These are phyloP conservation scores for Apolygus lucorum DNA, from an alignment of 1,140 invertebrate genomes.

Conservation along the genomic window DNA sequence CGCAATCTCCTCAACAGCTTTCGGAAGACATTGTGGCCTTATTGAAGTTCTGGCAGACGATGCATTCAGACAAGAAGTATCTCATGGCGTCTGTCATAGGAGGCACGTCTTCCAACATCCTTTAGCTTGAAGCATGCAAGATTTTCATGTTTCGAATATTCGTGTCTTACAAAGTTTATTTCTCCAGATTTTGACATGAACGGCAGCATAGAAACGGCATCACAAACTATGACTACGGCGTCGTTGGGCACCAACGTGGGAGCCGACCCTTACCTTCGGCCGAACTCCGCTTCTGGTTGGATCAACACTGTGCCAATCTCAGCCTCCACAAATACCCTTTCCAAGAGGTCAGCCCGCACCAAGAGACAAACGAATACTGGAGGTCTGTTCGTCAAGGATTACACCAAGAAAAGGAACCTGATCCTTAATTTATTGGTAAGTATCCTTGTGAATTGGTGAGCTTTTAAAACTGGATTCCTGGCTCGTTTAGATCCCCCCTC, in stretches of 20 bases:
- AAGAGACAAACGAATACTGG: conserved; percentile 53
- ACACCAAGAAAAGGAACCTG: conserved; percentile 87
- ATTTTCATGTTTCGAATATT: neutral
- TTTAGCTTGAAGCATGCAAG: neutral
- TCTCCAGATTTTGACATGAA: conserved; percentile 41
- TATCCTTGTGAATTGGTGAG: no score
- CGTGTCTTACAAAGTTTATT: conserved; percentile 23
- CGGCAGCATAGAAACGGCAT: conserved; percentile 6
- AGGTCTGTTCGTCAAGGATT: conserved; percentile 84
- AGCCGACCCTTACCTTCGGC: conserved; percentile 26
- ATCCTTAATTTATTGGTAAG: conserved; percentile 76
- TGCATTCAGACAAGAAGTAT: conserved; percentile 97
- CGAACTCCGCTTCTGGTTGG: conserved; percentile 54
- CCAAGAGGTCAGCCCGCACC: conserved; percentile 57
- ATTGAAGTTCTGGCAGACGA: conserved; percentile 91
- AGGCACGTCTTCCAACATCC: conserved; percentile 39
- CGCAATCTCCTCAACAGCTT: conserved; percentile 63
- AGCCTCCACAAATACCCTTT: conserved; percentile 60
- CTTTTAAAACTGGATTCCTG: no score
- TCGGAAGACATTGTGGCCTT: conserved; percentile 82
- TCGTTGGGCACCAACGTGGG: neutral
- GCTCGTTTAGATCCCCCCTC: no score
- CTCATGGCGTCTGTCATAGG: conserved; percentile 66
- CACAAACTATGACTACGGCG: neutral
- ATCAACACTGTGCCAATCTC: conserved; percentile 77